Conservation (phyloP, 1,140 invertebrate species). For the Dinoponera quadriceps region DNA sequence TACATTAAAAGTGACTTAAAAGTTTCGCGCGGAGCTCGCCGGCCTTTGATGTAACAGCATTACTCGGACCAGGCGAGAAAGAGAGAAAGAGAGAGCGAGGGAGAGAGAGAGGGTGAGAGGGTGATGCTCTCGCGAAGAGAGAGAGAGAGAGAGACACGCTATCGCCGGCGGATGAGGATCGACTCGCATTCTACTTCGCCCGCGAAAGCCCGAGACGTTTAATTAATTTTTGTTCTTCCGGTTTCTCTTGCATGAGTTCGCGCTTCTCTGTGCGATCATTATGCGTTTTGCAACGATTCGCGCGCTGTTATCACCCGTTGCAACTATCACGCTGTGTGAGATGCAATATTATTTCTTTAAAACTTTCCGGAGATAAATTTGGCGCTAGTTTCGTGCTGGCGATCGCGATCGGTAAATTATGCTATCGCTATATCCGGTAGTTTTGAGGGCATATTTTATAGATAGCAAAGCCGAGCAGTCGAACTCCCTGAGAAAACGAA, state of each 20-base stretch:
- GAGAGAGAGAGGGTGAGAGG: background rate
- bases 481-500: background rate
- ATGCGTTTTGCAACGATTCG: background rate
- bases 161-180: constrained; percentile 35
- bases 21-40: constrained; percentile 33
- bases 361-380: background rate
- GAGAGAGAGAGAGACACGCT: background rate
- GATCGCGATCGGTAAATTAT: constrained; percentile 28
- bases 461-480: background rate
- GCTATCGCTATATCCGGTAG: background rate
- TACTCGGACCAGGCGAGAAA: background rate
- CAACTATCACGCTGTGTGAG: no score
- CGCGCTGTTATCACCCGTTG: no score
- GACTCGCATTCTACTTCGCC: background rate
- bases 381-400: background rate
- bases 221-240: constrained; percentile 4
- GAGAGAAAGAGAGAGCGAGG: no score
- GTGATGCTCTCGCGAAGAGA: background rate
- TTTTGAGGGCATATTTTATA: background rate
- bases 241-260: background rate
- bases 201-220: background rate
- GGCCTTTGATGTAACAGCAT: constrained; percentile 49
- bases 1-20: constrained; percentile 61
- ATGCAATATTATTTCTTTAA: background rate
- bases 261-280: background rate